Base-by-base conservation (phyloP, 1,140 invertebrate species). In the Callitettix versicolor region DNA sequence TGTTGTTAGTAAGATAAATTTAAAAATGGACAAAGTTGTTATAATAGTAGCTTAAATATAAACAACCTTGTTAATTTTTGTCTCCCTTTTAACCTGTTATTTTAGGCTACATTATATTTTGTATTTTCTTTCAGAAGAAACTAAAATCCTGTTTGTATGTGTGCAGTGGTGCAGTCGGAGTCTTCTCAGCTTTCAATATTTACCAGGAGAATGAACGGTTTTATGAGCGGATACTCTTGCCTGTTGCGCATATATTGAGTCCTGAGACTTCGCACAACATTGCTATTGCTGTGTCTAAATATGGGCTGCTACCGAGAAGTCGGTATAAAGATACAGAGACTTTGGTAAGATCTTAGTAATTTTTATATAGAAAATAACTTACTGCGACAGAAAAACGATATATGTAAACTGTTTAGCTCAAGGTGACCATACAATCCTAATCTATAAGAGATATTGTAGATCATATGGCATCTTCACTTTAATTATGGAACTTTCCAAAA, bases 251-350 rank as follows among this genome's bases (percentile, higher is more conserved):
- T 60, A 65, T 67, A 40, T 55, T 88, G 3, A 79, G 83, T 67
- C 83, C 90, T 1, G 92, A 95, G 73, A 74, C 69, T 52, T 81
- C 88, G 11, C 92, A 95, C 68, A 81, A 79, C 58, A 55, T 89
- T 22, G 86, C 86, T 9, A 73, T 95, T 2, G 70, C 74, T 48
- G 73, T 79, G 6, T 75, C 82, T 11, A 91, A 93, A 73, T 84
- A 85, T 73, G 79, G 81, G 26, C 46, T 95, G 1, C 71, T 85
- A 43, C 82, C 83, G 17, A 68, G 65, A 51, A 76, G 76, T 56
- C 70, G 64, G 21, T 73, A 68, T 53, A 61, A 73, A 38, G 86
- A 90, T 69, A 73, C 80, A 5, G 52, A 71, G 5, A 69, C 73
- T 53, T 71, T 91, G 60, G 81, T 84, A 74, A 72, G 71, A 40